Percentiles rank a stretch among this genome's conserved stretches.
Conservation (phyloP, 2,113 vertebrate genomes). For the Galemys pyrenaicus region DNA sequence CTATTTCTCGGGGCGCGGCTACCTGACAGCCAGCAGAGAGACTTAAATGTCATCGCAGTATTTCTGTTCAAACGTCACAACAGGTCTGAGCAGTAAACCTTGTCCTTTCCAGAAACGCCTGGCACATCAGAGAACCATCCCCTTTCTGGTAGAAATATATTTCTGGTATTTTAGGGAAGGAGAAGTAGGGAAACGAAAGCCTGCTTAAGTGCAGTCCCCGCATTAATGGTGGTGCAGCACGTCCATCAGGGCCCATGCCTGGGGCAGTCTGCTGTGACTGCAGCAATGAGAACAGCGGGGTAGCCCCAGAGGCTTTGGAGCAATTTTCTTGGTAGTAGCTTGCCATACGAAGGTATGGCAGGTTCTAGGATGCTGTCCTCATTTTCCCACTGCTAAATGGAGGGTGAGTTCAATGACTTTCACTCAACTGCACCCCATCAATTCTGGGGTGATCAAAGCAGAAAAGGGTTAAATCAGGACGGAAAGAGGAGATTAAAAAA, state of each 20-base stretch:
- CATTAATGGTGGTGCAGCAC: background rate
- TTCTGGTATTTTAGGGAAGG: background rate
- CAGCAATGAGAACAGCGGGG: background rate
- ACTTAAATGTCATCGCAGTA: background rate
- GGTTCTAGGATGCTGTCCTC: background rate
- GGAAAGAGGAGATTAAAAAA: background rate
- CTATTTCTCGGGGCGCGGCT: background rate
- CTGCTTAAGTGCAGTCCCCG: background rate
- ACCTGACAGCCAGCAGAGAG: background rate
- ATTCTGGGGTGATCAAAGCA: background rate
- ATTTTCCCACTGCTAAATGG: background rate
- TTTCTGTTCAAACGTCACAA: background rate
- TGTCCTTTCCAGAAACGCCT: conserved; percentile 43
- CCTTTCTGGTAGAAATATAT: background rate
- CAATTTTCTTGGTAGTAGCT: too few relatives aligned
- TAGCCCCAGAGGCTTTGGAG: background rate
- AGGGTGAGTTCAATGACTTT: background rate
- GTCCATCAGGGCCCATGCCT: background rate
- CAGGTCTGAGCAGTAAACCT: background rate
- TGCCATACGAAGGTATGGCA: accelerated
- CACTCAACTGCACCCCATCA: background rate
- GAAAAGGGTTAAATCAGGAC: background rate
- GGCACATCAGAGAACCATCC: background rate
- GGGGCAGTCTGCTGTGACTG: background rate
- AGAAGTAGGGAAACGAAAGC: background rate